Conservation (phyloP, 2,113 vertebrate species). For the Lepus americanus region DNA sequence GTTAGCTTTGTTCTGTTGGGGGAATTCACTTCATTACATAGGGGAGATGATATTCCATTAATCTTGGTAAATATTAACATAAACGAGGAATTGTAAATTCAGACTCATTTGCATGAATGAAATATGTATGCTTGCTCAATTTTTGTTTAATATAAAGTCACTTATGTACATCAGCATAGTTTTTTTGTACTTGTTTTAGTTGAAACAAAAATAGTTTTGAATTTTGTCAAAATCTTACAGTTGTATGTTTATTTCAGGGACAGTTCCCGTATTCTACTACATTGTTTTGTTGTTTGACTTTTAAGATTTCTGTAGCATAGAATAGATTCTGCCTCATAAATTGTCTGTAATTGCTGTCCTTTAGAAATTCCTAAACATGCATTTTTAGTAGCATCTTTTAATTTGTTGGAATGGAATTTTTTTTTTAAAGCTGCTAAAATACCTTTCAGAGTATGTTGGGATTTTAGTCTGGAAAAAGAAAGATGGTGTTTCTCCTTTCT, state of each 20-base stretch:
- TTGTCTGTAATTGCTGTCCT: background rate
- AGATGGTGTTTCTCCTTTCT: background rate
- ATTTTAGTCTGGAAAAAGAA: slow-evolving; percentile 17
- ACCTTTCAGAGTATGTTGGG: slow-evolving; percentile 39
- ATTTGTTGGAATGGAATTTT: slow-evolving; percentile 49
- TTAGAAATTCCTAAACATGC: slow-evolving; percentile 9
- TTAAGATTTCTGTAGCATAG: slow-evolving; percentile 10
- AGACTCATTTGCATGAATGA: slow-evolving; percentile 75
- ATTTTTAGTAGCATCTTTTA: slow-evolving; percentile 33
- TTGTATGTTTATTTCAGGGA: slow-evolving; percentile 55
- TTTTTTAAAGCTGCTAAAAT: slow-evolving; percentile 56
- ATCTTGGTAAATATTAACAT: slow-evolving; percentile 83
- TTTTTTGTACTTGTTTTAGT: slow-evolving; percentile 55
- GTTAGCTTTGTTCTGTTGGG: slow-evolving; percentile 78
- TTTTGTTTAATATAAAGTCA: slow-evolving; percentile 72
- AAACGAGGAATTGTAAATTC: slow-evolving; percentile 74
- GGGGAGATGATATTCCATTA: slow-evolving; percentile 77
- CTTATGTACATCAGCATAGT: slow-evolving; percentile 38
- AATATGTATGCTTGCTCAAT: slow-evolving; percentile 66
- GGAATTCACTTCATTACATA: slow-evolving; percentile 79
- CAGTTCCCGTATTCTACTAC: background rate
- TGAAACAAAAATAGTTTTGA: slow-evolving; percentile 61
- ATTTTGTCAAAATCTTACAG: slow-evolving; percentile 45
- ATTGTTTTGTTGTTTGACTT: slow-evolving; percentile 28
- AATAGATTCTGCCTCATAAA: background rate